Evolutionary conservation across 2,888 invertebrate species (phyloP).

Genomic region (Watsonalla binaria): DNA sequence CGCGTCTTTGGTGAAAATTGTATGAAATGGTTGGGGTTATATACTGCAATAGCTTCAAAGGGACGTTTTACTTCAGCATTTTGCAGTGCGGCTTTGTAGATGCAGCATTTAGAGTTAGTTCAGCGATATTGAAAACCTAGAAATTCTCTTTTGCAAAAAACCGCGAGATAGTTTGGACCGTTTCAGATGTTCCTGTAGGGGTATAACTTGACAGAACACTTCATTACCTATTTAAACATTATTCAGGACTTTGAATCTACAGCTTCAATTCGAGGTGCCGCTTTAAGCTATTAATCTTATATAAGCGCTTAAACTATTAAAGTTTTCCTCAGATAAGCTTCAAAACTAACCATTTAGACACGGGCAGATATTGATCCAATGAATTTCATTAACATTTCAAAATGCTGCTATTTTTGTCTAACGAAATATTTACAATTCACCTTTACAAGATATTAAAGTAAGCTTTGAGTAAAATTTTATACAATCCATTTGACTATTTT

Average conservation of each 20-base stretch:
- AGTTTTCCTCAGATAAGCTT: slow-evolving; percentile 53
- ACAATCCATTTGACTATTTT: too few species aligned
- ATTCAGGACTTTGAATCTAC: slow-evolving; percentile 34
- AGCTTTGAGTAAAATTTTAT: too few species aligned
- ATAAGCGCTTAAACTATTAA: slow-evolving; percentile 55
- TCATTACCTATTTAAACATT: slow-evolving; percentile 42
- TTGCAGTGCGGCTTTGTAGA: too few species aligned
- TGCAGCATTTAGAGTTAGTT: too few species aligned
- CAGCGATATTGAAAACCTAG: too few species aligned
- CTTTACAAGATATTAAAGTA: too few species aligned
- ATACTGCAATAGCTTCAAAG: slow-evolving; percentile 35
- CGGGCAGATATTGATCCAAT: slow-evolving; percentile 41
- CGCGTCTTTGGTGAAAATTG: slow-evolving; percentile 49
- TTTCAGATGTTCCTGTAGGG: slow-evolving; percentile 9
- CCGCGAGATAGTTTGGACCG: not conserved
- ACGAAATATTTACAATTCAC: not conserved
- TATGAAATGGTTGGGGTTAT: slow-evolving; percentile 46
- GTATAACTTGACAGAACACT: slow-evolving; percentile 19
- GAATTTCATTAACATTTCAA: slow-evolving; percentile 25
- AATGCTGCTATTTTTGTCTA: not conserved
- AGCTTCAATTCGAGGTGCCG: slow-evolving; percentile 35
- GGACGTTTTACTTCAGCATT: not conserved
- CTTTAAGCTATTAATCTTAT: slow-evolving; percentile 51
- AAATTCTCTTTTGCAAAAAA: not conserved
- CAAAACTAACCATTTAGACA: slow-evolving; percentile 50